Conservation (phyloP, 2,113 vertebrate species). For the Fukomys damarensis region DNA sequence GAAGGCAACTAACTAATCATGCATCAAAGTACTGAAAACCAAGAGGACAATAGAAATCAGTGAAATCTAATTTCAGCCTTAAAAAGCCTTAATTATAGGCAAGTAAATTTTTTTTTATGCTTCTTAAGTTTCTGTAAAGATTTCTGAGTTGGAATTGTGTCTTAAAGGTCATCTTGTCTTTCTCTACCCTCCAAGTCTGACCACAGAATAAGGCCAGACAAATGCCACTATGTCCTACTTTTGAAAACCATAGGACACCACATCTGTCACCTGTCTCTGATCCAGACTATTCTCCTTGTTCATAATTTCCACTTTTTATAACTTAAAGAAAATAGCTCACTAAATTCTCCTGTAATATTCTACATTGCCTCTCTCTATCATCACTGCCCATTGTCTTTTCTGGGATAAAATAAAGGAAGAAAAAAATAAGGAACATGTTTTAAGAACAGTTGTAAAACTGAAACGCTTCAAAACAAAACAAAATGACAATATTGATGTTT, state of each 20-base stretch:
- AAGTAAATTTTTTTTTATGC: not conserved
- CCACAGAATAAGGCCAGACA: not conserved
- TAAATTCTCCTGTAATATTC: not conserved
- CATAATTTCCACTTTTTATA: not conserved
- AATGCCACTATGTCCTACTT: not conserved
- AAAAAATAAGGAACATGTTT: not conserved
- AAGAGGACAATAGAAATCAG: not conserved
- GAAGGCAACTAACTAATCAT: not conserved
- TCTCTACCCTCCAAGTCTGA: not conserved
- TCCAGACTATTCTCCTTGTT: not conserved
- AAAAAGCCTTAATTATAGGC: not conserved
- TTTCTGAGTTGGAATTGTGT: not conserved
- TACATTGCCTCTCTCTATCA: not conserved
- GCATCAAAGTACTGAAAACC: not conserved
- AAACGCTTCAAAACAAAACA: not conserved
- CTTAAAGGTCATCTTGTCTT: conserved; percentile 32
- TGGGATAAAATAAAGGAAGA: not conserved
- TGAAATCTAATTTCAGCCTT: not conserved
- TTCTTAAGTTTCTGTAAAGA: not conserved
- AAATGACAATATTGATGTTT: not conserved
- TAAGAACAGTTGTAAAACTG: not conserved
- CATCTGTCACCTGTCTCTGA: not conserved
- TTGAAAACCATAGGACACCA: not conserved
- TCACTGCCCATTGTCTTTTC: not conserved
- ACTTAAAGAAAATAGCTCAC: not conserved